Percentiles rank a stretch among this genome's conserved stretches.
Evolutionary conservation across 1,140 invertebrate species (phyloP).

Genomic region (Linepithema humile): DNA sequence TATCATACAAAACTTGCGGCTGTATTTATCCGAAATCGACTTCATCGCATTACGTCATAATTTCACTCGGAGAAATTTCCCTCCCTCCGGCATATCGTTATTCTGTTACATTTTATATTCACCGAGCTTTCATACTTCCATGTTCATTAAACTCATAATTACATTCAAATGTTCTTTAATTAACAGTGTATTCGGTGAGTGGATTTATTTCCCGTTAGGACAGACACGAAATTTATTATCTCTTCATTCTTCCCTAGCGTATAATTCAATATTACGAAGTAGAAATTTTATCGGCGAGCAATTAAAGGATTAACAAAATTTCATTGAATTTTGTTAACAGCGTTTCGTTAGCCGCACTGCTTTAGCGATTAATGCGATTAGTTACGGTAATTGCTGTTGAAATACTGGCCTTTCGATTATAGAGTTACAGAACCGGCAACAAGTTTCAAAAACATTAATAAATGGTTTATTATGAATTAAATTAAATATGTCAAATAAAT

Average conservation of each 20-base stretch:
- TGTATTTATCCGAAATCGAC: slow-evolving; percentile 1
- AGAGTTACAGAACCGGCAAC: neutral
- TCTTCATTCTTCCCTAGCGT: neutral
- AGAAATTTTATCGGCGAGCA: neutral
- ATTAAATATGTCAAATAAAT: neutral
- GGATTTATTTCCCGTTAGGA: slow-evolving; percentile 26
- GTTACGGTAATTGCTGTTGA: neutral
- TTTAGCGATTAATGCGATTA: slow-evolving; percentile 5
- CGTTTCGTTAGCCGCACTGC: neutral
- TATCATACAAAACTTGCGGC: too few species aligned
- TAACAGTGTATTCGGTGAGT: slow-evolving; percentile 23
- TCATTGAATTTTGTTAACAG: slow-evolving; percentile 1
- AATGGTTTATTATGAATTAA: neutral
- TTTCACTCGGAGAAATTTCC: neutral
- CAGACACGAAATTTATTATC: slow-evolving; percentile 18
- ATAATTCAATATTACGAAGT: slow-evolving; percentile 16
- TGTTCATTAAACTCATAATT: slow-evolving; percentile 38
- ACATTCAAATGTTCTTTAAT: slow-evolving; percentile 41
- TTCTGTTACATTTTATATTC: slow-evolving; percentile 43
- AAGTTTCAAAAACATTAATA: slow-evolving; percentile 2
- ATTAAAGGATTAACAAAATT: slow-evolving; percentile 11
- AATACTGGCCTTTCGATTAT: neutral
- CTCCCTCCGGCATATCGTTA: neutral
- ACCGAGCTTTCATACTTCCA: neutral
- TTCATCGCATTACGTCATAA: neutral